Base-by-base conservation (phyloP, 2,113 vertebrate species). In the Leptobrachium ailaonicum region DNA sequence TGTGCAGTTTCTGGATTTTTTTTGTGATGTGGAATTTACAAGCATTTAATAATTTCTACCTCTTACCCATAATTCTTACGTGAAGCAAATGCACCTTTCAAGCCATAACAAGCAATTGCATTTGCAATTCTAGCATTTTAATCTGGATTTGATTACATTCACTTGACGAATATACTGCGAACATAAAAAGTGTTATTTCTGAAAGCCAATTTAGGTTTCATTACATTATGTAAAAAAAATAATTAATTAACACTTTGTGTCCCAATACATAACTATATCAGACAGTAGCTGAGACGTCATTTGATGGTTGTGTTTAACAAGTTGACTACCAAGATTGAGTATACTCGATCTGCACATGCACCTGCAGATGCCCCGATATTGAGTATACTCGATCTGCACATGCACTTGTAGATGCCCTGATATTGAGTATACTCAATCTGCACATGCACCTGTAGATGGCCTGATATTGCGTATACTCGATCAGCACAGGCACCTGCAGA, bases 81-180 rank as follows among this genome's bases (percentile, higher is more conserved):
- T 44, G n/a, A 66, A 67, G 62, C 60, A 60, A 77, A 77, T 56
- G 20, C 56, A 70, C 53, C 53, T 71, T 77, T 77, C 47, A 71
- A 62, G 73, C 64, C 47, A 50, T 64, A 71, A 53, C 43, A 14
- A 58, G 71, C 43, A 67, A 41, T 14, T 80, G 11, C 66, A 80
- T 80, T 80, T 80, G 77, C 77, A 80, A 80, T 80, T 80, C 77
- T 80, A 80, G 72, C 70, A 80, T 66, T 80, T 73, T 64, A 66
- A 62, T 73, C 62, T 14, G 43, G 62, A 80, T 80, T 73, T 80
- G 77, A 80, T 80, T 80, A 80, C 70, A 80, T 58, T 42, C 70
- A 42, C 77, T 73, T 56, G 70, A 73, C 73, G 41, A 80, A 73
- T 80, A 73, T 80, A 58, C 77, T 66, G 47, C 43, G 62, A 77